Conservation (phyloP, 2,888 invertebrate species). For the Stenurella melanura region DNA sequence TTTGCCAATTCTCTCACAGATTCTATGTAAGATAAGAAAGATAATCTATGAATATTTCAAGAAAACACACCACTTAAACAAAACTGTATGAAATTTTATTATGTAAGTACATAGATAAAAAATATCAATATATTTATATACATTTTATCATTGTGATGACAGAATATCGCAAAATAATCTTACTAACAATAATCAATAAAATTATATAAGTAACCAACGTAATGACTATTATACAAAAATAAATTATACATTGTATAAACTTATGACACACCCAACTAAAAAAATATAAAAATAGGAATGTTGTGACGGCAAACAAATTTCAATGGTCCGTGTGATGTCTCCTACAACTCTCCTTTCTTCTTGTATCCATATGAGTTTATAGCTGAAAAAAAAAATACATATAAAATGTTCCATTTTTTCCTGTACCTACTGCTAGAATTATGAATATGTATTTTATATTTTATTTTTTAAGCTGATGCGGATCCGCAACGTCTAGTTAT, state of each 20-base stretch:
- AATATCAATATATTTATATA: slow-evolving; percentile 30
- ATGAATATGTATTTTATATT: too few species aligned
- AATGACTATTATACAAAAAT: slow-evolving; percentile 24
- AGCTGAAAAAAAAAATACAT: slow-evolving; percentile 66
- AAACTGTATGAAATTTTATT: slow-evolving; percentile 39
- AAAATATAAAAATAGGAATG: slow-evolving; percentile 33
- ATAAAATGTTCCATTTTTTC: too few species aligned
- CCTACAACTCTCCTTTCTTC: slow-evolving; percentile 72
- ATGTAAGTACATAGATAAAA: slow-evolving; percentile 33
- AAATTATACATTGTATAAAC: slow-evolving; percentile 28
- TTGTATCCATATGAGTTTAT: slow-evolving; percentile 83
- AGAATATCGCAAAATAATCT: slow-evolving; percentile 30
- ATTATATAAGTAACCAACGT: background rate
- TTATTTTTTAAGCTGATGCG: too few species aligned
- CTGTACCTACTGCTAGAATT: too few species aligned
- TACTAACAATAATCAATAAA: slow-evolving; percentile 3
- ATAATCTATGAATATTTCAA: background rate
- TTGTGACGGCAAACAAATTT: background rate
- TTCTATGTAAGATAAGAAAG: background rate
- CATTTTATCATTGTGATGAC: slow-evolving; percentile 18
- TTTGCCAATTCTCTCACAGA: background rate
- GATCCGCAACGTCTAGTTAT: too few species aligned
- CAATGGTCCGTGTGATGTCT: background rate
- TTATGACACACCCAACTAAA: slow-evolving; percentile 35
- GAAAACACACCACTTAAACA: slow-evolving; percentile 30